Percentiles rank a stretch among this genome's conserved stretches.
Conservation (phyloP, 2,888 invertebrate species). For the Tetramorium bicarinatum region DNA sequence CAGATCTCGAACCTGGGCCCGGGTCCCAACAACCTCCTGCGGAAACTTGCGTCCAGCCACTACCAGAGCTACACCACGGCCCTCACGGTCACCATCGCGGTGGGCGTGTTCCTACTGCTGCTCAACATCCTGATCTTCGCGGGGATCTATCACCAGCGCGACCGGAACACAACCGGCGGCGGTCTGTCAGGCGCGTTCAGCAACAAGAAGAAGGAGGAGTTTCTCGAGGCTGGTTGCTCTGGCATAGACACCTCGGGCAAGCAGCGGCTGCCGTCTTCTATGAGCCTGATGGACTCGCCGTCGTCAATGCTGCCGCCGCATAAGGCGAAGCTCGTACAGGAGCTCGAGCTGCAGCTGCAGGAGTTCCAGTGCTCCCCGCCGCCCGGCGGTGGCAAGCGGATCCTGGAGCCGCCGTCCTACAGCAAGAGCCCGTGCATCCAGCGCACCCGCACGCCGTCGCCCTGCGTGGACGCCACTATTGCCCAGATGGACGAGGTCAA, state of each 20-base stretch:
- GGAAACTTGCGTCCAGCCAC: constrained; percentile 93
- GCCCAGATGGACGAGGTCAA: constrained; percentile 84
- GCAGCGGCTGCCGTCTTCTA: constrained; percentile 81
- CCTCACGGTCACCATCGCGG: constrained; percentile 94
- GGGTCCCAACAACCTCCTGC: constrained; percentile 91
- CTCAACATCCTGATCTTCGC: constrained; percentile 95
- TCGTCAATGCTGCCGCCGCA: constrained; percentile 81
- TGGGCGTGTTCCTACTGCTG: constrained; percentile 93
- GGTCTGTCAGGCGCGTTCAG: constrained; percentile 84
- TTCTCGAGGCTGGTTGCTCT: constrained; percentile 91
- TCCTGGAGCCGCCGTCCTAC: constrained; percentile 81
- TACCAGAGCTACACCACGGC: constrained; percentile 96
- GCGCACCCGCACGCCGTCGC: constrained; percentile 82
- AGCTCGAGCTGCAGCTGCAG: constrained; percentile 89
- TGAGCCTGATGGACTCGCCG: constrained; percentile 80
- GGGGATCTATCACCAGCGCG: constrained; percentile 95
- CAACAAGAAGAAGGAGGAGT: constrained; percentile 92
- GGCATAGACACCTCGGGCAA: constrained; percentile 88
- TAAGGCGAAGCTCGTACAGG: constrained; percentile 84
- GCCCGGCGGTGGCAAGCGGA: constrained; percentile 83
- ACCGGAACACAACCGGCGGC: constrained; percentile 86
- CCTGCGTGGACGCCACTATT: constrained; percentile 83
- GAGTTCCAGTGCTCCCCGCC: constrained; percentile 89
- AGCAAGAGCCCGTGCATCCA: constrained; percentile 78
- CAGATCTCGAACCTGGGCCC: constrained; percentile 86